phyloP scores from a whole-genome alignment of 2,888 invertebrate species.

The Cheilosia grossa region DNA sequence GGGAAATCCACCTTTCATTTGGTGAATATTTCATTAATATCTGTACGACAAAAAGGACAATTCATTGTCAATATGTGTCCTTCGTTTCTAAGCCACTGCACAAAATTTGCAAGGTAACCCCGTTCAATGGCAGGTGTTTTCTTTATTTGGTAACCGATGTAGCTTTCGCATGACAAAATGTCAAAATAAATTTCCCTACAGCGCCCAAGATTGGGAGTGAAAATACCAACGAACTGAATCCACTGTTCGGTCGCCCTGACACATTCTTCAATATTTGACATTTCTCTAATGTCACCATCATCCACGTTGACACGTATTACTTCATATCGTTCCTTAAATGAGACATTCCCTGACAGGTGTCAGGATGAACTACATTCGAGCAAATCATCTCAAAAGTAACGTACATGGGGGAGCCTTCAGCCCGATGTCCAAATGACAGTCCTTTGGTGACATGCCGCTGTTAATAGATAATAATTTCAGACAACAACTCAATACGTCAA shows the following conservation, averaged over 20 bases:
- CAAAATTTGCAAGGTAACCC: too few relatives aligned
- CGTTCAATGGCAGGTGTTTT: too few relatives aligned
- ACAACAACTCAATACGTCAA: constrained; percentile 29
- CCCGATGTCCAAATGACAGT: neutral
- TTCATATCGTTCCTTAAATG: neutral
- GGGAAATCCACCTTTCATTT: too few relatives aligned
- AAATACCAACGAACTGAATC: neutral
- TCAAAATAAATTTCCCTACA: neutral
- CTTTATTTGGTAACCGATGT: neutral
- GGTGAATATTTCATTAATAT: too few relatives aligned
- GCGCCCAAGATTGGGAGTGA: constrained; percentile 1
- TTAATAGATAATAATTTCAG: constrained; percentile 14
- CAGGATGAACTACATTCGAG: constrained; percentile 1
- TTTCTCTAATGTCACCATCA: constrained; percentile 24
- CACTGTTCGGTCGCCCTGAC: constrained; percentile 1
- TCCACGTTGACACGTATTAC: constrained; percentile 10
- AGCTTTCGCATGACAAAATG: neutral
- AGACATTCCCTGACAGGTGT: constrained; percentile 35
- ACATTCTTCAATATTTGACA: constrained; percentile 20
- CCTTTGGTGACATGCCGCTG: neutral
- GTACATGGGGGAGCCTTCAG: neutral
- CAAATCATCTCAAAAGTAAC: neutral
- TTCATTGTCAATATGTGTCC: too few relatives aligned
- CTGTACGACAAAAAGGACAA: too few relatives aligned
- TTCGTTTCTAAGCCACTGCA: too few relatives aligned